Percentiles rank a stretch among this genome's conserved stretches.
phyloP scores from a whole-genome alignment of 2,888 invertebrate genomes.

The Carterocephalus palaemon region DNA sequence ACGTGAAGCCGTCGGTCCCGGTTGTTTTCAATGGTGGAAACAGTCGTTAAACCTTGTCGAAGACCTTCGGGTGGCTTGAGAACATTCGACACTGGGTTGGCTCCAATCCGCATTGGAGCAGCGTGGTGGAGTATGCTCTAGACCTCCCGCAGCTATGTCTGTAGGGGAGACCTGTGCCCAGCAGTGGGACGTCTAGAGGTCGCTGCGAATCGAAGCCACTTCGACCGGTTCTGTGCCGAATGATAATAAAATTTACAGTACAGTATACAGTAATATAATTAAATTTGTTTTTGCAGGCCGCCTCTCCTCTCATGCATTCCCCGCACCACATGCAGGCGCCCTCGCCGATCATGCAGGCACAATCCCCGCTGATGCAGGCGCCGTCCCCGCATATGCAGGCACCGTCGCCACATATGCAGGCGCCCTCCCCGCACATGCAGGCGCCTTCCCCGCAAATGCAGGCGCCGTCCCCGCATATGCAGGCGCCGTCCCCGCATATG shows the following conservation, averaged over 20 bases:
- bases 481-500: conserved; percentile 32
- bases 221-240: too few relatives aligned
- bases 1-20: too few relatives aligned
- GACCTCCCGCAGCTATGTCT: neutral
- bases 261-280: too few relatives aligned
- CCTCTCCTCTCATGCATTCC: conserved; percentile 10
- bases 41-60: too few relatives aligned
- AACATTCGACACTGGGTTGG: too few relatives aligned
- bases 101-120: neutral
- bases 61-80: too few relatives aligned
- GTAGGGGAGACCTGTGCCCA: neutral
- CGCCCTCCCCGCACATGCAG: conserved; percentile 12
- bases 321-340: conserved; percentile 24
- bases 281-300: neutral
- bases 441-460: conserved; percentile 30
- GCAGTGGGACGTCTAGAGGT: too few relatives aligned
- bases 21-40: too few relatives aligned
- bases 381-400: conserved; percentile 32
- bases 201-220: too few relatives aligned
- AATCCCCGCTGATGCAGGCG: conserved; percentile 25
- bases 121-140: neutral
- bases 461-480: conserved; percentile 32
- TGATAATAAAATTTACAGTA: too few relatives aligned
- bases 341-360: conserved; percentile 9
- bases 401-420: conserved; percentile 20